Base-by-base conservation (phyloP, 2,888 invertebrate genomes). In the Stegophylla sp. region DNA sequence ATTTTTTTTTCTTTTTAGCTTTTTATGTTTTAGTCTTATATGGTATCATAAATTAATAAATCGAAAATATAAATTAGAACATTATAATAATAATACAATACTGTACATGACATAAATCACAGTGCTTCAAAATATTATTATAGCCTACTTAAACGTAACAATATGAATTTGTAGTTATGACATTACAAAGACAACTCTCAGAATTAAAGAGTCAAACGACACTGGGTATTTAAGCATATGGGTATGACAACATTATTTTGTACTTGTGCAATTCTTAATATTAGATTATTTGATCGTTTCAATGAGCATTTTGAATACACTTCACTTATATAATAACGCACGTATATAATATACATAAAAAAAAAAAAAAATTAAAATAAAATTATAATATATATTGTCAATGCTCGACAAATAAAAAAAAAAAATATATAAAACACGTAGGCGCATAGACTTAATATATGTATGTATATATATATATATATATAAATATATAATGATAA, bases 241-340 rank as follows among this genome's bases (percentile, higher is more conserved):
- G 28, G 48, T 48, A 79, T 12, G 28, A 73, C 13, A 20, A 41
- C 48, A 10, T 34, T 5, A 34, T n/a, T 79, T 79, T 79, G 69
- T 79, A 79, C 69, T 79, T 48, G 69, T 69, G 77, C 48, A 23
- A 69, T 34, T 79, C 69, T 69, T 79, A 79, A 79, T 15, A 23
- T 59, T 61, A 79, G 28, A 51, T 59, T 56, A 34, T 79, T 79
- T 79, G 77, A 79, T 79, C 77, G 45, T 79, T 61, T 61, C 34
- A 69, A 69, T 79, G 77, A 77, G 67, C 77, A 67, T 45, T 66
- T 77, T 77, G 28, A 77, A 67, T 59, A 69, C 34, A 79, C 45
- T 59, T 61, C 26, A 45, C 20, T 43, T 67, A 56, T 67, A 12
- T 23, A 15, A 41, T 4, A 23, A 56, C 4, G 45, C 26, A 12